Percentiles rank a stretch among this genome's conserved stretches.
Evolutionary conservation across 2,888 invertebrate genomes (phyloP).

Genomic region (Drosophila demipolita): DNA sequence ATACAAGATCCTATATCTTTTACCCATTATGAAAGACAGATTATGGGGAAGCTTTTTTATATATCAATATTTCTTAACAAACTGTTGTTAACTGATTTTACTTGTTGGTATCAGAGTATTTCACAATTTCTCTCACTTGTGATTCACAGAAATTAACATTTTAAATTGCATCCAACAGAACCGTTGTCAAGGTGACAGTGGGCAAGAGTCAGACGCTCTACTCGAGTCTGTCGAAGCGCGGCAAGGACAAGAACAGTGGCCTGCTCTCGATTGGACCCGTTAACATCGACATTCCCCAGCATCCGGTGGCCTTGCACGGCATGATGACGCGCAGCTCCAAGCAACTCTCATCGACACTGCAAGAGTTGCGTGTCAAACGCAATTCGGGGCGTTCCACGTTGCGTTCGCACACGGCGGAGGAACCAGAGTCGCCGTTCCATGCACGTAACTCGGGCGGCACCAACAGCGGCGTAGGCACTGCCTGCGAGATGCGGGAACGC

Average conservation of each 20-base stretch:
- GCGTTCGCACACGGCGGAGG: slow-evolving; percentile 87
- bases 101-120: not conserved
- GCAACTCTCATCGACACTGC: slow-evolving; percentile 95
- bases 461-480: slow-evolving; percentile 58
- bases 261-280: slow-evolving; percentile 95
- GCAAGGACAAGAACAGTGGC: slow-evolving; percentile 92
- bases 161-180: slow-evolving; percentile 86
- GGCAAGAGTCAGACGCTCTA: slow-evolving; percentile 97
- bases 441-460: slow-evolving; percentile 80
- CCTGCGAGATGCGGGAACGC: slow-evolving; percentile 71
- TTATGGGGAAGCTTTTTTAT: no score
- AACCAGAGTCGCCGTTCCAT: slow-evolving; percentile 86
- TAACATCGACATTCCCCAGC: slow-evolving; percentile 98
- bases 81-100: not conserved
- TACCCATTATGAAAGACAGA: no score
- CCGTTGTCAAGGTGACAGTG: slow-evolving; percentile 96
- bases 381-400: slow-evolving; percentile 90
- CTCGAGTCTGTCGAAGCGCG: slow-evolving; percentile 91
- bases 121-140: not conserved
- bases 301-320: slow-evolving; percentile 98
- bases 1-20: no score
- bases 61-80: not conserved
- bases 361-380: slow-evolving; percentile 93
- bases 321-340: slow-evolving; percentile 98
- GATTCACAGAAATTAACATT: not conserved